These are phyloP conservation scores for Palloptera scutellata DNA, from an alignment of 2,888 invertebrate genomes.

Conservation along the genomic window DNA sequence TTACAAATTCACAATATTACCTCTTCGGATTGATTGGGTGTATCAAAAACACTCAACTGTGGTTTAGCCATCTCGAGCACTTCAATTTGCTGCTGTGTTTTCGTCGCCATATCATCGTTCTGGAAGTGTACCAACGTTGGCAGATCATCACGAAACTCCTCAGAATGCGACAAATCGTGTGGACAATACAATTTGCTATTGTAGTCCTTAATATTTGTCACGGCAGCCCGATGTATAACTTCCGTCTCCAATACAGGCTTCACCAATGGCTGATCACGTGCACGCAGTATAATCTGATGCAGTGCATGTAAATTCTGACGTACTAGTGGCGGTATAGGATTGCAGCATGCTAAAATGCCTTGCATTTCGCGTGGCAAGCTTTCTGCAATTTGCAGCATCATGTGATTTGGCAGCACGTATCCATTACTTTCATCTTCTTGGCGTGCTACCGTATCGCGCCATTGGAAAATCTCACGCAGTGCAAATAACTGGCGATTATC, in stretches of 20 bases:
- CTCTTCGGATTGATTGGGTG: slow-evolving; percentile 47
- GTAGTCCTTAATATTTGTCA: slow-evolving; percentile 59
- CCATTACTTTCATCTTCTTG: slow-evolving; percentile 89
- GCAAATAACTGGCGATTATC: slow-evolving; percentile 87
- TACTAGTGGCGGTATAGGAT: slow-evolving; percentile 84
- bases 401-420: slow-evolving; percentile 95
- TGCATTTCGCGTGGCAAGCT: slow-evolving; percentile 88
- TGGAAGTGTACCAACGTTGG: slow-evolving; percentile 65
- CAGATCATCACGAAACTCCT: slow-evolving; percentile 68
- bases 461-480: slow-evolving; percentile 79
- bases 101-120: slow-evolving; percentile 1
- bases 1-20: slow-evolving; percentile 32
- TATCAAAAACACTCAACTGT: slow-evolving; percentile 52
- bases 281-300: slow-evolving; percentile 75
- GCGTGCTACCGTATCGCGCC: slow-evolving; percentile 88
- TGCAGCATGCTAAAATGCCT: slow-evolving; percentile 91
- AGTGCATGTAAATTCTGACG: slow-evolving; percentile 67
- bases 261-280: slow-evolving; percentile 74
- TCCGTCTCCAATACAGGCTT: slow-evolving; percentile 65
- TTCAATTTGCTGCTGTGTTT: slow-evolving; percentile 1
- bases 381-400: slow-evolving; percentile 91
- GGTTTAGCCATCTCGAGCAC: slow-evolving; percentile 39
- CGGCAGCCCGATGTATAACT: slow-evolving; percentile 37
- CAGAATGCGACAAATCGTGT: slow-evolving; percentile 68
- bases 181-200: slow-evolving; percentile 70